phyloP scores from a whole-genome alignment of 1,140 invertebrate genomes.

The Agraylea sexmaculata region DNA sequence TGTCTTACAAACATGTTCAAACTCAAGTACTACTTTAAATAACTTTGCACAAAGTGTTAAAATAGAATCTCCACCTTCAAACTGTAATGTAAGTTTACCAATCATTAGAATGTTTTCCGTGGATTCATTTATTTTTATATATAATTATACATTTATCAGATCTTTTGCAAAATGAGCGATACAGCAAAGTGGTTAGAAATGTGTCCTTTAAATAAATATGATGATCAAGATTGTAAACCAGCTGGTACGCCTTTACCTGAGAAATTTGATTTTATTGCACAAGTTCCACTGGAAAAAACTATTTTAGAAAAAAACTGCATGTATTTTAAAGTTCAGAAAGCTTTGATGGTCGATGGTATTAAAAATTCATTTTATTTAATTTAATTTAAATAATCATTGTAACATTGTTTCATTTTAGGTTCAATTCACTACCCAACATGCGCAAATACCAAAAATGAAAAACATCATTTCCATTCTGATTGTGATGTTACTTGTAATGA shows the following conservation, averaged over 20 bases:
- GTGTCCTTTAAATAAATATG: slow-evolving; percentile 31
- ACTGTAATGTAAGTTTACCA: too few relatives aligned
- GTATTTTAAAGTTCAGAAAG: slow-evolving; percentile 28
- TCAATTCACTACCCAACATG: slow-evolving; percentile 36
- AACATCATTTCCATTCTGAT: slow-evolving; percentile 36
- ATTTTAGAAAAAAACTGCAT: slow-evolving; percentile 26
- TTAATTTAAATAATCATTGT: slow-evolving; percentile 4
- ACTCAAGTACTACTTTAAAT: too few relatives aligned
- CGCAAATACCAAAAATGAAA: slow-evolving; percentile 24
- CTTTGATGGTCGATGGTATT: slow-evolving; percentile 26
- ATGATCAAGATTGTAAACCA: slow-evolving; percentile 27
- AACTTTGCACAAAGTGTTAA: too few relatives aligned
- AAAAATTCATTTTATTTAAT: slow-evolving; percentile 3
- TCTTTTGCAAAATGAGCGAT: slow-evolving; percentile 10
- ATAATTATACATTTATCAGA: slow-evolving; percentile 13
- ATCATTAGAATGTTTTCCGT: too few relatives aligned
- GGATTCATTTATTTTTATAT: neutral
- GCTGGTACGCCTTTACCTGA: slow-evolving; percentile 22
- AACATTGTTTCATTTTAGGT: slow-evolving; percentile 23
- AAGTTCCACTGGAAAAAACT: slow-evolving; percentile 24
- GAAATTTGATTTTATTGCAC: slow-evolving; percentile 30
- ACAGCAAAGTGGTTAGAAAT: slow-evolving; percentile 33
- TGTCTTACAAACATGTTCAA: too few relatives aligned
- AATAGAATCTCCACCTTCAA: too few relatives aligned
- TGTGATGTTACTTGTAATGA: slow-evolving; percentile 44